phyloP scores from a whole-genome alignment of 2,797 vertebrate species.

The Anisognathus igniventris region DNA sequence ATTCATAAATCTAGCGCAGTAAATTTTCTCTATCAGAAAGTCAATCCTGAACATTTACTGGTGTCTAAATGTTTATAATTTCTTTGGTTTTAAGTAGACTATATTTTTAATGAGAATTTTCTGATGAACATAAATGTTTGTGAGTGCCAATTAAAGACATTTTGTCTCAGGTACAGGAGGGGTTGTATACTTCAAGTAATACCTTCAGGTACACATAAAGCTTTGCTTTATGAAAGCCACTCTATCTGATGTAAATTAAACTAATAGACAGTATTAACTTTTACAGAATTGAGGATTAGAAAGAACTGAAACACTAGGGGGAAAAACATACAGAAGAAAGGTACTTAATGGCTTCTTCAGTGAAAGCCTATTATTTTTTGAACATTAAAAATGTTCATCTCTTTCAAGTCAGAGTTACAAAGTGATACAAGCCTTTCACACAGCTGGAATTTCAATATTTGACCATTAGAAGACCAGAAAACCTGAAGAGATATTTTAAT shows the following conservation, averaged over 20 bases:
- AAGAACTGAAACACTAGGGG: neutral
- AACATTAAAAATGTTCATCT: neutral
- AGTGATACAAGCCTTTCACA: neutral
- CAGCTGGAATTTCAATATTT: neutral
- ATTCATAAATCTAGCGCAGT: neutral
- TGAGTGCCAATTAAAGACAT: neutral
- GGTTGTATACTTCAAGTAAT: neutral
- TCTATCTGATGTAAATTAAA: neutral
- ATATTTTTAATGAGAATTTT: neutral
- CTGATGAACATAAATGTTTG: neutral
- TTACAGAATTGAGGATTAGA: neutral
- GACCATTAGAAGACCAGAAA: neutral
- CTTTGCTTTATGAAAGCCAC: neutral
- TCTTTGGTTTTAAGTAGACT: neutral
- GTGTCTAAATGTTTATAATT: neutral
- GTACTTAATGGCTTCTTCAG: neutral
- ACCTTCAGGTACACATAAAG: neutral
- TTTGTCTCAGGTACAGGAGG: neutral
- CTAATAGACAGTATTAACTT: neutral
- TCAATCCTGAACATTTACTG: neutral
- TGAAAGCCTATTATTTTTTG: neutral
- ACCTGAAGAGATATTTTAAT: slow-evolving; percentile 7
- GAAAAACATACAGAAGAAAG: neutral
- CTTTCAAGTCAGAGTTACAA: neutral
- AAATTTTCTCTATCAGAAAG: neutral